Conservation (phyloP, 2,113 vertebrate genomes). For the Cyprinodon variegatus region DNA sequence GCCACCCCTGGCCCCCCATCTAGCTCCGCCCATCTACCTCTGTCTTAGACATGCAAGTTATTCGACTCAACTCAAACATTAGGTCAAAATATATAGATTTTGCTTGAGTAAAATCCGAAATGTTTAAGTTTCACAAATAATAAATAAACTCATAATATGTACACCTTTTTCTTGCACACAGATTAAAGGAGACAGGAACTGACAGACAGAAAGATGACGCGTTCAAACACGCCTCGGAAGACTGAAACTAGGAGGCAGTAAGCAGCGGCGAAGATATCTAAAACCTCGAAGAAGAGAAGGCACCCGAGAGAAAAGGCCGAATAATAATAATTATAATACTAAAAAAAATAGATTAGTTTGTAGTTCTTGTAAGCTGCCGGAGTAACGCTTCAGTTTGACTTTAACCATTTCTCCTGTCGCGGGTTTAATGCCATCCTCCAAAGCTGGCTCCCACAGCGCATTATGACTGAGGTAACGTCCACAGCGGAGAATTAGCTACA, state of each 20-base stretch:
- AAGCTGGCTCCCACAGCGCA: constrained; percentile 17
- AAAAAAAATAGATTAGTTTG: neutral
- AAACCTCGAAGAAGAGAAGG: constrained; percentile 22
- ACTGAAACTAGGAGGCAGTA: constrained; percentile 15
- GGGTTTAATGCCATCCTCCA: constrained; percentile 42
- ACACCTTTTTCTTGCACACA: no score
- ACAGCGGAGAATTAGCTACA: neutral
- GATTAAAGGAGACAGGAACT: no score
- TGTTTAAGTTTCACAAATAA: no score
- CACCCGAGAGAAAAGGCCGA: neutral
- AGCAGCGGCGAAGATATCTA: constrained; percentile 1
- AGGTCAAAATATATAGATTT: no score
- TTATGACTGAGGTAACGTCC: constrained; percentile 64
- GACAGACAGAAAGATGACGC: neutral
- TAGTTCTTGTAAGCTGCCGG: constrained; percentile 28
- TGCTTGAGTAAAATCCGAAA: no score
- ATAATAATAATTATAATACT: constrained; percentile 1
- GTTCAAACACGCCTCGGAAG: neutral
- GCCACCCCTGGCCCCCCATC: no score
- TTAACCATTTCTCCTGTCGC: neutral
- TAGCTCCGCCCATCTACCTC: no score
- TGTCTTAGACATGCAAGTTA: no score
- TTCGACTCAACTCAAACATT: no score
- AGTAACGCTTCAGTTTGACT: constrained; percentile 7
- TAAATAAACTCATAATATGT: no score